Conservation (phyloP, 2,888 invertebrate species). For the Athalia rosae region DNA sequence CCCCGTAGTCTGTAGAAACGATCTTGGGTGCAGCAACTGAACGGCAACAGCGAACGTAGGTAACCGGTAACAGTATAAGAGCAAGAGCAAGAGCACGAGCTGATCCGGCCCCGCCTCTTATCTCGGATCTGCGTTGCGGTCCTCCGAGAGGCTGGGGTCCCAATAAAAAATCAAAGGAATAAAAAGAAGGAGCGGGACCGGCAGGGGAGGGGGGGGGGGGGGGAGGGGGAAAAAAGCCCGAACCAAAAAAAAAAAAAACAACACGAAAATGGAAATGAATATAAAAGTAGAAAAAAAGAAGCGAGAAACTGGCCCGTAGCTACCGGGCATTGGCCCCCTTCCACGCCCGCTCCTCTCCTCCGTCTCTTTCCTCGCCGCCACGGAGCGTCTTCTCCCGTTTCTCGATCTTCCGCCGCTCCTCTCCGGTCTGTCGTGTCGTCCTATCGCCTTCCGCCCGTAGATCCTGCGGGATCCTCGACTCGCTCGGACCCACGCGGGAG, state of each 20-base stretch:
- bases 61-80: too few species aligned
- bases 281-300: background rate
- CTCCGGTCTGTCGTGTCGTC: too few species aligned
- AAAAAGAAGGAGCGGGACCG: background rate
- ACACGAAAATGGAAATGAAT: background rate
- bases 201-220: conserved; percentile 10
- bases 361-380: conserved; percentile 12
- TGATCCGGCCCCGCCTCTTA: conserved; percentile 43
- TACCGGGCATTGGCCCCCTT: conserved; percentile 44
- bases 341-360: conserved; percentile 3
- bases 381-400: conserved; percentile 21
- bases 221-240: conserved; percentile 15
- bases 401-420: too few species aligned
- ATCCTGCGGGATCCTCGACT: background rate
- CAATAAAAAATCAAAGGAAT: conserved; percentile 40
- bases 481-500: background rate
- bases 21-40: conserved; percentile 33
- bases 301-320: conserved; percentile 29
- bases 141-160: conserved; percentile 24
- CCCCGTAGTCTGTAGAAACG: conserved; percentile 40
- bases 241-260: background rate
- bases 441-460: conserved; percentile 24
- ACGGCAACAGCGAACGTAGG: too few species aligned
- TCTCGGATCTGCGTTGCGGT: conserved; percentile 43
- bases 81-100: conserved; percentile 18